Evolutionary conservation across 2,888 invertebrate genomes (phyloP).

Genomic region (Hyalella azteca): DNA sequence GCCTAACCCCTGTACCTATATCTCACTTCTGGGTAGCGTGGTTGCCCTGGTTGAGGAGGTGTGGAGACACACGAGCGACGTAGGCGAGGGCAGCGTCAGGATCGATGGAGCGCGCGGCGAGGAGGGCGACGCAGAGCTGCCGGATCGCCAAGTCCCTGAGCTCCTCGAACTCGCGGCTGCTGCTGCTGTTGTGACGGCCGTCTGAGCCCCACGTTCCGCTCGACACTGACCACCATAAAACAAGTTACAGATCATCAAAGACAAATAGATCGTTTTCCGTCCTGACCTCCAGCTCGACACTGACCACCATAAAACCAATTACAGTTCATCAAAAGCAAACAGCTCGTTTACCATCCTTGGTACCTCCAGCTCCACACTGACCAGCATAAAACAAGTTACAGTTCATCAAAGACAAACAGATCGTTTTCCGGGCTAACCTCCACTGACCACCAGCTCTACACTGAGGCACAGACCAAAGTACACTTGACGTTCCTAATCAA

Average conservation of each 20-base stretch:
- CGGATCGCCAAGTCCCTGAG: slow-evolving; percentile 94
- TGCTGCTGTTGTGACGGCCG: slow-evolving; percentile 61
- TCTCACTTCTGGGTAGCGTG: slow-evolving; percentile 65
- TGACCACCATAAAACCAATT: background rate
- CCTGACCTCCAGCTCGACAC: background rate
- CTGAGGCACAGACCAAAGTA: no score
- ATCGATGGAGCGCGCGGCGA: slow-evolving; percentile 87
- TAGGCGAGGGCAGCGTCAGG: slow-evolving; percentile 93
- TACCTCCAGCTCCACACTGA: background rate
- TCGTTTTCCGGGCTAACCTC: no score
- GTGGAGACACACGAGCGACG: slow-evolving; percentile 92
- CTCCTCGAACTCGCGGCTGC: slow-evolving; percentile 78
- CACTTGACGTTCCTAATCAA: no score
- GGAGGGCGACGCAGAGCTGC: slow-evolving; percentile 90
- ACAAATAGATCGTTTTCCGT: no score
- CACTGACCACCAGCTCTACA: no score
- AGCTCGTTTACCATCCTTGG: no score
- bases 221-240: background rate
- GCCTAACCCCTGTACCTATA: no score
- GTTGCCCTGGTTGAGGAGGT: slow-evolving; percentile 77
- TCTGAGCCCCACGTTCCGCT: background rate
- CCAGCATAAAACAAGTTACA: background rate
- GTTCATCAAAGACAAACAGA: no score
- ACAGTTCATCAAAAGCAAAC: no score
- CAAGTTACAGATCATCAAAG: no score